Evolutionary conservation across 2,113 vertebrate species (phyloP).

Genomic region (Carollia perspicillata): DNA sequence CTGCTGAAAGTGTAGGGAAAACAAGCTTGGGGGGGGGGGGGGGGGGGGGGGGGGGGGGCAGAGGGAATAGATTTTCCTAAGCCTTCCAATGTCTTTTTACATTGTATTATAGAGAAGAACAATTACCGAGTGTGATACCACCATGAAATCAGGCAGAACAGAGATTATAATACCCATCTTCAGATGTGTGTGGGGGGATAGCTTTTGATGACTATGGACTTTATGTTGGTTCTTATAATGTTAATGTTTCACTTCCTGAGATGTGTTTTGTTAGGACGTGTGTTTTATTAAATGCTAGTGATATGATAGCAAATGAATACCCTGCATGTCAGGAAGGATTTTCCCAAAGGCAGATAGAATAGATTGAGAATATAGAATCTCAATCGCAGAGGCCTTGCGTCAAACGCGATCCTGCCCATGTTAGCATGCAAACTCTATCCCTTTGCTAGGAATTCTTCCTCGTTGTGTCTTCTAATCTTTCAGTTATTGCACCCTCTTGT

Average conservation of each 20-base stretch:
- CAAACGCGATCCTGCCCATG: background rate
- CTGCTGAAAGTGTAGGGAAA: background rate
- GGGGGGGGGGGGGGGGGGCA: fast-evolving
- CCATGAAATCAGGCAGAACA: background rate
- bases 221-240: background rate
- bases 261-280: background rate
- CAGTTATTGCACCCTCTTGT: background rate
- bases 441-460: background rate
- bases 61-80: background rate
- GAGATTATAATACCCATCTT: background rate
- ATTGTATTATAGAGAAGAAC: background rate
- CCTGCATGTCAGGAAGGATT: background rate
- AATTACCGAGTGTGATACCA: background rate
- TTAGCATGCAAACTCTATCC: background rate
- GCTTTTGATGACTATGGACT: background rate
- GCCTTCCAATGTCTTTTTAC: background rate
- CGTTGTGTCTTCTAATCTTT: conserved; percentile 13
- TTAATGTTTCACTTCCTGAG: background rate
- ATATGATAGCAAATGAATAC: background rate
- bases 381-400: no score
- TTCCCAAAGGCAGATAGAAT: no score
- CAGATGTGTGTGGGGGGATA: background rate
- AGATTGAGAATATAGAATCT: no score
- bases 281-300: background rate
- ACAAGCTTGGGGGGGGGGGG: background rate